Conservation (phyloP, 2,888 invertebrate genomes). For the Drosophila anomelani region DNA sequence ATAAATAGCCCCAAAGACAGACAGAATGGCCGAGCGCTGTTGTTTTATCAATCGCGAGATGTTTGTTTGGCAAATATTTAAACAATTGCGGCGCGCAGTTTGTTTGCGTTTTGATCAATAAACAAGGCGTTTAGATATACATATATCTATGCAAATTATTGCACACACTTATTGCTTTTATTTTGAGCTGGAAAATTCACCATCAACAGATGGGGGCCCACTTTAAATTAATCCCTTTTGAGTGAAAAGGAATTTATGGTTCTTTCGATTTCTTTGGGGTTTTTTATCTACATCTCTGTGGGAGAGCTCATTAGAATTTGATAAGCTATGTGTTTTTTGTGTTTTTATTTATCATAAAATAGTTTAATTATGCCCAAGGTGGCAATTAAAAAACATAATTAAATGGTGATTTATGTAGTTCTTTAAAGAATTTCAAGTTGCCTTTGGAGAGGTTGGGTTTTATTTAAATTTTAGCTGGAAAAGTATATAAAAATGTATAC, state of each 20-base stretch:
- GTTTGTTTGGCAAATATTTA: conserved; percentile 45
- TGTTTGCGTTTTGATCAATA: conserved; percentile 38
- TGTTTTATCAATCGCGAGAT: conserved; percentile 30
- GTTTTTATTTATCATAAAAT: conserved; percentile 4
- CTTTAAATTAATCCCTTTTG: not conserved
- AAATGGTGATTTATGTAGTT: not conserved
- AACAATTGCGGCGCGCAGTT: conserved; percentile 28
- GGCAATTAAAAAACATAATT: not conserved
- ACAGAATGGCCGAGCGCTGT: conserved; percentile 19
- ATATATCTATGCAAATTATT: conserved; percentile 19
- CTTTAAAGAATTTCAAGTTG: not conserved
- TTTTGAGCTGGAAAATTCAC: conserved; percentile 1
- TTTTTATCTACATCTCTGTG: not conserved
- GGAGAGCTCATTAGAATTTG: not conserved
- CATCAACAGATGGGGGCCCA: conserved; percentile 1
- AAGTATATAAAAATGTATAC: fast-evolving
- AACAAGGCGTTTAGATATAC: conserved; percentile 14
- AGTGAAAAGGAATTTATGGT: conserved; percentile 1
- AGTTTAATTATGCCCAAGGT: not conserved
- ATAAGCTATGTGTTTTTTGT: not conserved
- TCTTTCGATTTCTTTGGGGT: not conserved
- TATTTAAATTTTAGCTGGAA: not conserved
- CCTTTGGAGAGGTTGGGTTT: not conserved
- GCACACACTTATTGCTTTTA: conserved; percentile 27
- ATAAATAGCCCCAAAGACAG: conserved; percentile 36